Conservation (phyloP, 92 coral and sea anemone genomes). For the Phenganax stokvisi region DNA sequence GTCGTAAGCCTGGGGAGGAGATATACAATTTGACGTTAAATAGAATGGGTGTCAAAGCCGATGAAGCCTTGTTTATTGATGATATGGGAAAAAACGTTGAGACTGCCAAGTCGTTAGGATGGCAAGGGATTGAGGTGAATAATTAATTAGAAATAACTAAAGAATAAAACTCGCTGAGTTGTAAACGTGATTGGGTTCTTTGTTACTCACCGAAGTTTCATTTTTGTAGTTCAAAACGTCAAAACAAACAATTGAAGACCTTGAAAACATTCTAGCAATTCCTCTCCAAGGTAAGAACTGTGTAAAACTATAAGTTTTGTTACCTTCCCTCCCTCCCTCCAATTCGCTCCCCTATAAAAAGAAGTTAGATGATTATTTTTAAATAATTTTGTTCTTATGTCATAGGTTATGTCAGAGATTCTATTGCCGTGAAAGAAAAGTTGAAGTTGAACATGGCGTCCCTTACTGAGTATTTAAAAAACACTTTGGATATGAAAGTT, state of each 20-base stretch:
- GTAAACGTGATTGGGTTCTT: not conserved
- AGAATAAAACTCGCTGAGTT: not conserved
- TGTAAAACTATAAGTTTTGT: too few relatives aligned
- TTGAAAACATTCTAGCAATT: constrained; percentile 53
- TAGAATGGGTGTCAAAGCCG: constrained; percentile 61
- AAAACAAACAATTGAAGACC: constrained; percentile 52
- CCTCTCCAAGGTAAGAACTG: constrained; percentile 64
- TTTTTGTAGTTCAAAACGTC: constrained; percentile 65
- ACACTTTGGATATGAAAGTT: constrained; percentile 57
- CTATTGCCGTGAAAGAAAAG: constrained; percentile 66
- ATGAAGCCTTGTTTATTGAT: constrained; percentile 84
- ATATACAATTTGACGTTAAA: constrained; percentile 63
- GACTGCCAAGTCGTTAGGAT: constrained; percentile 71
- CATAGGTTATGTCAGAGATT: constrained; percentile 64
- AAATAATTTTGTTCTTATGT: not conserved
- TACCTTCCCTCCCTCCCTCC: too few relatives aligned
- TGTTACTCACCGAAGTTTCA: not conserved
- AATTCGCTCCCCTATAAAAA: too few relatives aligned
- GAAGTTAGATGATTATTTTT: not conserved
- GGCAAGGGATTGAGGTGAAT: constrained; percentile 70
- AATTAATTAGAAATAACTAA: too few relatives aligned
- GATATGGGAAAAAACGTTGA: constrained; percentile 75
- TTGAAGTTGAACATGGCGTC: constrained; percentile 63
- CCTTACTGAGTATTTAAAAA: constrained; percentile 61
- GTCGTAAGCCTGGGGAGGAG: constrained; percentile 73